These are phyloP conservation scores for Eupithecia vulgata DNA, from an alignment of 2,888 invertebrate genomes.

Conservation along the genomic window DNA sequence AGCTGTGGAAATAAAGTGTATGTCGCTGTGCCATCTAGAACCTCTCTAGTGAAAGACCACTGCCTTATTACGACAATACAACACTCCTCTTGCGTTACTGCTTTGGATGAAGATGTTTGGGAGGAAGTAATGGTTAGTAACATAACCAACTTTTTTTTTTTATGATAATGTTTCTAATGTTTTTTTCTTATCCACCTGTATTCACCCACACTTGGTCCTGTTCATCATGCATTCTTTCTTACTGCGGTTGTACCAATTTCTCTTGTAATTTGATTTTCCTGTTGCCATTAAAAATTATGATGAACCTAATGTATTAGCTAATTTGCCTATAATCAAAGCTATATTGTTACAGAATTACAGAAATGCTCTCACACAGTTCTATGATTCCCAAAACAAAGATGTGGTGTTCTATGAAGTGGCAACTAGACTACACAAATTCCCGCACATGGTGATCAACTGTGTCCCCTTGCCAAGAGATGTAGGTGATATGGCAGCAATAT, in stretches of 20 bases:
- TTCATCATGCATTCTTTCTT: neutral
- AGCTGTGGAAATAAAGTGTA: constrained; percentile 93
- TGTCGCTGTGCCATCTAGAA: constrained; percentile 90
- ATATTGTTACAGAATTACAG: constrained; percentile 85
- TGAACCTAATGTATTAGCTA: neutral
- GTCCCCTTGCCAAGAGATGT: constrained; percentile 92
- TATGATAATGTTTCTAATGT: too few relatives aligned
- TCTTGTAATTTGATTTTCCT: neutral
- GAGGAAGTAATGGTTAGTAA: constrained; percentile 89
- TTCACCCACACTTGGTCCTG: neutral
- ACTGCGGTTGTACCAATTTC: neutral
- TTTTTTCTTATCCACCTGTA: neutral
- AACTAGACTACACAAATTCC: constrained; percentile 87
- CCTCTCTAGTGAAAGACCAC: constrained; percentile 93
- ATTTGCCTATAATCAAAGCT: neutral
- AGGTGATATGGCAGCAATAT: constrained; percentile 96
- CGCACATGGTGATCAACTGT: constrained; percentile 95
- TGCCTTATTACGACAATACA: constrained; percentile 93
- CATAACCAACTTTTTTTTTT: too few relatives aligned
- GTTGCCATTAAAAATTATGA: neutral
- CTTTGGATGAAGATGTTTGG: constrained; percentile 97
- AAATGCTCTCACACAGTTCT: constrained; percentile 91
- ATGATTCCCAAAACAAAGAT: constrained; percentile 88
- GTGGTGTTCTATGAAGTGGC: constrained; percentile 96
- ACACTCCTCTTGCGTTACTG: constrained; percentile 91